These are phyloP conservation scores for Criorhina ranunculi DNA, from an alignment of 2,888 invertebrate species.

Conservation along the genomic window DNA sequence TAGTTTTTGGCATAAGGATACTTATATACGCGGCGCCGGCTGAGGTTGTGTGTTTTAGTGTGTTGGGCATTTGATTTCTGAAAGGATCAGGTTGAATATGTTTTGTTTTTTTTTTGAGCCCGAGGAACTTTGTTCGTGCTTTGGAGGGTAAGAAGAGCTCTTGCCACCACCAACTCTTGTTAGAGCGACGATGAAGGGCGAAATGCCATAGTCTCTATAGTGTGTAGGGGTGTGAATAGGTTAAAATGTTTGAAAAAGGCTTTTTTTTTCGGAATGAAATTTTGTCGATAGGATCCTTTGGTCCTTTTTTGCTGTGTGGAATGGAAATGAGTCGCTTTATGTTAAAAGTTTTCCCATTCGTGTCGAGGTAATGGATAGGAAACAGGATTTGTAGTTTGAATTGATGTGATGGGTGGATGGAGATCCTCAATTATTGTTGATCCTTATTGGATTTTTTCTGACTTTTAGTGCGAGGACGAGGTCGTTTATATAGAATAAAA, in stretches of 20 bases:
- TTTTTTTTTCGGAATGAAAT: slow-evolving; percentile 22
- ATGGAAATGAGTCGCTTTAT: slow-evolving; percentile 7
- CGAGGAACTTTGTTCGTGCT: slow-evolving; percentile 33
- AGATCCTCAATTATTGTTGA: slow-evolving; percentile 4
- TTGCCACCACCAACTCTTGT: slow-evolving; percentile 9
- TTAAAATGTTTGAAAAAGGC: slow-evolving; percentile 14
- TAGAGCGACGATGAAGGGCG: slow-evolving; percentile 26
- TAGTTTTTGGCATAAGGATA: background rate
- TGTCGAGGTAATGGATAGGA: background rate
- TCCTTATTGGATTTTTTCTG: background rate
- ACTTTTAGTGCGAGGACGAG: background rate
- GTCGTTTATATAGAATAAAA: background rate
- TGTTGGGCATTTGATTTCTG: slow-evolving; percentile 43
- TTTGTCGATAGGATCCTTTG: background rate
- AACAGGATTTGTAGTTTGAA: background rate
- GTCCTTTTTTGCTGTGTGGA: slow-evolving; percentile 22
- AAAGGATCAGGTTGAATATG: slow-evolving; percentile 61
- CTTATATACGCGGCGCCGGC: background rate
- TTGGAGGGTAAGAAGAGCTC: slow-evolving; percentile 26
- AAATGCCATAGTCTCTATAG: slow-evolving; percentile 2
- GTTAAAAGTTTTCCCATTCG: background rate
- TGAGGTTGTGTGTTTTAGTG: slow-evolving; percentile 31
- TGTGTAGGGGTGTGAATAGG: slow-evolving; percentile 22
- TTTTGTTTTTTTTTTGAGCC: slow-evolving; percentile 17
- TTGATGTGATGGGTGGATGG: background rate